A percentile compares a stretch with the other conserved stretches of the same genome.
Evolutionary conservation across 2,888 invertebrate genomes (phyloP).

Genomic region (Synanthedon tipuliformis): DNA sequence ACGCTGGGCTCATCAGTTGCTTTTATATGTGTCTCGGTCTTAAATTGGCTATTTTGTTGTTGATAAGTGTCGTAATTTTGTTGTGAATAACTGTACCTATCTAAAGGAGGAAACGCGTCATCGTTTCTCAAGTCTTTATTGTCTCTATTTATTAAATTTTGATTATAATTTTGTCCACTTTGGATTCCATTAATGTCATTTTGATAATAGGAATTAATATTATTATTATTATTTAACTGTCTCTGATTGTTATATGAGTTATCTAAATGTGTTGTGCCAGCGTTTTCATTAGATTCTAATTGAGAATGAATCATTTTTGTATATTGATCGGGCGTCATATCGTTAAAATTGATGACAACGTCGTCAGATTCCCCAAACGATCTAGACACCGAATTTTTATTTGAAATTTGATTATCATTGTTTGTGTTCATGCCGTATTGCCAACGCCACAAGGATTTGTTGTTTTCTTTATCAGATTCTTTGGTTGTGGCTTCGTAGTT

Average conservation of each 20-base stretch:
- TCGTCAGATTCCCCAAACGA: constrained; percentile 53
- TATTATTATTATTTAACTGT: background rate
- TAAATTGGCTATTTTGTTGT: background rate
- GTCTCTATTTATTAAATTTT: constrained; percentile 1
- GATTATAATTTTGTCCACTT: constrained; percentile 1
- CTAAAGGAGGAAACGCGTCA: constrained; percentile 1
- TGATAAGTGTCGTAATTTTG: background rate
- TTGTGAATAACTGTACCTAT: background rate
- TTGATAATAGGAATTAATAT: background rate
- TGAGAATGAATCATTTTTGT: constrained; percentile 45
- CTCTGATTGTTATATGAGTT: constrained; percentile 1
- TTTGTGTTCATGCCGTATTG: constrained; percentile 51
- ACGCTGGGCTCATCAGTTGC: constrained; percentile 4
- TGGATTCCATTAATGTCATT: constrained; percentile 2
- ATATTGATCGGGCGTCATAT: constrained; percentile 57
- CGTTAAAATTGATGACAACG: constrained; percentile 51
- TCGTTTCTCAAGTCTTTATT: constrained; percentile 3
- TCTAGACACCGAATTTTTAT: constrained; percentile 54
- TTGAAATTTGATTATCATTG: constrained; percentile 24
- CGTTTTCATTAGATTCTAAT: constrained; percentile 21
- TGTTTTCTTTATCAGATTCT: constrained; percentile 43
- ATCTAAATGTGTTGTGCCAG: background rate
- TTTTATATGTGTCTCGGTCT: background rate
- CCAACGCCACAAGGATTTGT: constrained; percentile 59
- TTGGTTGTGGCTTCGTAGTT: constrained; percentile 51